A percentile compares a stretch with the other conserved stretches of the same genome.
phyloP scores from a whole-genome alignment of 2,797 vertebrate species.

The Vultur gryphus region DNA sequence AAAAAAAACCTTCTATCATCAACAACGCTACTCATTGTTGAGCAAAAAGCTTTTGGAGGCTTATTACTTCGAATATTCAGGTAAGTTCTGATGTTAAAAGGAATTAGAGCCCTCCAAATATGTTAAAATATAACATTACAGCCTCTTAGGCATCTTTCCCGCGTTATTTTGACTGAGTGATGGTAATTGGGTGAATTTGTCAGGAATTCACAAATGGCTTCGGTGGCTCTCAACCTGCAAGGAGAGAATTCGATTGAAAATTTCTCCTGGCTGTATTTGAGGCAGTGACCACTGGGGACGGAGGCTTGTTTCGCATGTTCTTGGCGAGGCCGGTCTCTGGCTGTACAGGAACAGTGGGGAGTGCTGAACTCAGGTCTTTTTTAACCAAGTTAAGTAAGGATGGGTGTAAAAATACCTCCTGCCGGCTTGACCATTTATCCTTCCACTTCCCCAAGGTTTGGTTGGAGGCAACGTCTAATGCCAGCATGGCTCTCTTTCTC shows the following conservation, averaged over 20 bases:
- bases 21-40: neutral
- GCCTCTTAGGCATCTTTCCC: neutral
- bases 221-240: neutral
- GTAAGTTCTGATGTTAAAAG: neutral
- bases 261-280: neutral
- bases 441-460: neutral
- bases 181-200: neutral
- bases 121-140: neutral
- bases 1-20: neutral
- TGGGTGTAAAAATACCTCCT: neutral
- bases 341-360: neutral
- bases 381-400: neutral
- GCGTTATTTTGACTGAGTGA: neutral
- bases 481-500: neutral
- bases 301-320: neutral
- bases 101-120: neutral
- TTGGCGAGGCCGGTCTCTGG: neutral
- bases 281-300: accelerated
- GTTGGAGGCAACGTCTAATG: accelerated
- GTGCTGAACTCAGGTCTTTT: neutral
- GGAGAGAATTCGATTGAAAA: neutral
- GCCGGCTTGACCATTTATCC: accelerated
- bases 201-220: neutral
- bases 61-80: neutral
- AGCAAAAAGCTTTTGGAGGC: neutral